A percentile compares a stretch with the other conserved stretches of the same genome.
phyloP scores from a whole-genome alignment of 1,140 invertebrate genomes.

The Eumeta japonica region DNA sequence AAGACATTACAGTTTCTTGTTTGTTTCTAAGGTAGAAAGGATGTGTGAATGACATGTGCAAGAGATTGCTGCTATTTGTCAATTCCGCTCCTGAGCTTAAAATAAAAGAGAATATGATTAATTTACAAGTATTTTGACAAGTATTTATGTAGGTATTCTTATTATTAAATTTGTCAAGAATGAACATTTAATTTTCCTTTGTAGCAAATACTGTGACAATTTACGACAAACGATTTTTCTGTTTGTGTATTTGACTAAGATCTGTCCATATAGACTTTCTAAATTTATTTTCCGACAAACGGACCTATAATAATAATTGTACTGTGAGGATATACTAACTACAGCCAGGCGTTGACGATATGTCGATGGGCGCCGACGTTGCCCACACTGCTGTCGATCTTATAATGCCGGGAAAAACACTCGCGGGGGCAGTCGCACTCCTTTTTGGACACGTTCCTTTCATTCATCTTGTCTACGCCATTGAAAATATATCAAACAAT shows the following conservation, averaged over 20 bases:
- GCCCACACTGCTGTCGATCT: constrained; percentile 18
- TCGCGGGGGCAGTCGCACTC: constrained; percentile 25
- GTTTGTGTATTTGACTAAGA: too few relatives aligned
- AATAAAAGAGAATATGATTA: constrained; percentile 8
- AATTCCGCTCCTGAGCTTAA: constrained; percentile 20
- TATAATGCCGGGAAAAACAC: constrained; percentile 26
- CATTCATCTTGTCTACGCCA: too few relatives aligned
- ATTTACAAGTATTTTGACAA: constrained; percentile 5
- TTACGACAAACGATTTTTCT: too few relatives aligned
- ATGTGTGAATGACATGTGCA: constrained; percentile 26
- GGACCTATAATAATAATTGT: too few relatives aligned
- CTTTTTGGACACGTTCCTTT: not conserved
- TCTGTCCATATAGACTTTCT: too few relatives aligned
- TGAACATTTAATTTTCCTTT: too few relatives aligned
- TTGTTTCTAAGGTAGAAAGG: constrained; percentile 29
- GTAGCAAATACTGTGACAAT: too few relatives aligned
- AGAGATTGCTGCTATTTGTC: constrained; percentile 23
- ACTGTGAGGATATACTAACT: too few relatives aligned
- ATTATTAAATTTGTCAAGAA: too few relatives aligned
- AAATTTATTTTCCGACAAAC: too few relatives aligned
- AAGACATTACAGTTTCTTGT: constrained; percentile 41
- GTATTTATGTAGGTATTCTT: too few relatives aligned
- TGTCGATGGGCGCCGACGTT: constrained; percentile 26
- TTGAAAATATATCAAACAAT: too few relatives aligned
- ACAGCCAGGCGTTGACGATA: constrained; percentile 13